phyloP scores from a whole-genome alignment of 2,797 vertebrate genomes.

The Vespertilio murinus region DNA sequence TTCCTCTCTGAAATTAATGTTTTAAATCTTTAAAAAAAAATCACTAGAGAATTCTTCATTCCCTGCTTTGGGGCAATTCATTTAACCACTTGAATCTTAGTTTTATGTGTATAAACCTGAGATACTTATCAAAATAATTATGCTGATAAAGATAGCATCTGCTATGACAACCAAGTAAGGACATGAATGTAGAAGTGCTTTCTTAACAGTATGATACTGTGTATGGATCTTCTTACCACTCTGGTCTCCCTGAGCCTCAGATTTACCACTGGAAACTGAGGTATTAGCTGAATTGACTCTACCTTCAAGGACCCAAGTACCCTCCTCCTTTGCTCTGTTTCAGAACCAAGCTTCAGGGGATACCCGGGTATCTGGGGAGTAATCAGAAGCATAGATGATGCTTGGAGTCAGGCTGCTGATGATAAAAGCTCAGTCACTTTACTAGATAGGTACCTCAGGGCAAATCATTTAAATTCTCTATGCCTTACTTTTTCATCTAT shows the following conservation, averaged over 20 bases:
- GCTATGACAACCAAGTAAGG: neutral
- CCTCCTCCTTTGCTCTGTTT: neutral
- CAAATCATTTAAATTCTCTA: neutral
- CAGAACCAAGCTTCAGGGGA: neutral
- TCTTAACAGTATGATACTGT: neutral
- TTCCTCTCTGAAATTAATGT: too few species aligned
- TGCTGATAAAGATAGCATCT: neutral
- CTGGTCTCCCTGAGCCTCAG: neutral
- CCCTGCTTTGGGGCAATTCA: neutral
- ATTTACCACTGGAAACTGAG: neutral
- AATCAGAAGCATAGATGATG: neutral
- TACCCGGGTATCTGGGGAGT: neutral
- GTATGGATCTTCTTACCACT: neutral
- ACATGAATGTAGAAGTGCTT: neutral
- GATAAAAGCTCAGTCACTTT: neutral
- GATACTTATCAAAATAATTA: neutral
- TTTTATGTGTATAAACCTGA: neutral
- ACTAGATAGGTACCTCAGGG: neutral
- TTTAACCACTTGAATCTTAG: constrained; percentile 12
- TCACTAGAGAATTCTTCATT: neutral
- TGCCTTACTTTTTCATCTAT: neutral
- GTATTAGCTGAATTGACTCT: neutral
- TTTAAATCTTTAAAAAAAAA: too few species aligned
- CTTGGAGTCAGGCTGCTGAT: neutral
- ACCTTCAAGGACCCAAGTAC: neutral